Conservation (phyloP, 2,113 vertebrate species). For the Cyprinodon variegatus region DNA sequence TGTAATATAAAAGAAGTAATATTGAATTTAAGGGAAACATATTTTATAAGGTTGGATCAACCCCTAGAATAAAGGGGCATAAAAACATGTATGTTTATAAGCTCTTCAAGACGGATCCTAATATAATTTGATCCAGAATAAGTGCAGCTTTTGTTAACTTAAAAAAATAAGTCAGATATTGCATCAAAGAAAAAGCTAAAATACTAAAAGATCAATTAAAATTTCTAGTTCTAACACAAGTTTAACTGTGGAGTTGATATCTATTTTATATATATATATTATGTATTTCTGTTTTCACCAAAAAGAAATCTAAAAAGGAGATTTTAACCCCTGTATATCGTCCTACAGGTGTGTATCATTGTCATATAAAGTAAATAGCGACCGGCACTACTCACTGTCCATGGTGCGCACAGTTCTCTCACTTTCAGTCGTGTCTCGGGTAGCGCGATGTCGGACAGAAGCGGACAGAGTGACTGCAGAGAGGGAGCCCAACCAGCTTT, state of each 20-base stretch:
- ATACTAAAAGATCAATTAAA: neutral
- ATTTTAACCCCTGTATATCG: neutral
- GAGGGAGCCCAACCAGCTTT: constrained; percentile 21
- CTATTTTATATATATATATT: neutral
- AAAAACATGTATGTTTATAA: constrained; percentile 43
- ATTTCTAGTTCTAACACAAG: neutral
- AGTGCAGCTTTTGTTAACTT: neutral
- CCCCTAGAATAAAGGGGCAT: constrained; percentile 77
- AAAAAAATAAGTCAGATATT: neutral
- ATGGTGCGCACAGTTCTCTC: constrained; percentile 57
- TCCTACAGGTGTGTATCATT: neutral
- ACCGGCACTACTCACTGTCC: constrained; percentile 73
- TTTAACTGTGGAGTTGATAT: neutral
- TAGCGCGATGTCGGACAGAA: constrained; percentile 24
- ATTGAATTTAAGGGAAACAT: constrained; percentile 3
- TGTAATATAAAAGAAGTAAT: neutral
- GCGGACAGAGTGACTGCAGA: constrained; percentile 48
- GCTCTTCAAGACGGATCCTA: neutral
- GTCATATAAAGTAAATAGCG: neutral
- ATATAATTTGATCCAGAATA: too few relatives aligned
- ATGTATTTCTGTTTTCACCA: neutral
- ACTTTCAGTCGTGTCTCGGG: constrained; percentile 13
- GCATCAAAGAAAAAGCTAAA: neutral
- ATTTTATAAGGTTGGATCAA: constrained; percentile 69
- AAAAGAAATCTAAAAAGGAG: neutral